These are phyloP conservation scores for Elaeidobius kamerunicus DNA, from an alignment of 2,888 invertebrate genomes.

Conservation along the genomic window DNA sequence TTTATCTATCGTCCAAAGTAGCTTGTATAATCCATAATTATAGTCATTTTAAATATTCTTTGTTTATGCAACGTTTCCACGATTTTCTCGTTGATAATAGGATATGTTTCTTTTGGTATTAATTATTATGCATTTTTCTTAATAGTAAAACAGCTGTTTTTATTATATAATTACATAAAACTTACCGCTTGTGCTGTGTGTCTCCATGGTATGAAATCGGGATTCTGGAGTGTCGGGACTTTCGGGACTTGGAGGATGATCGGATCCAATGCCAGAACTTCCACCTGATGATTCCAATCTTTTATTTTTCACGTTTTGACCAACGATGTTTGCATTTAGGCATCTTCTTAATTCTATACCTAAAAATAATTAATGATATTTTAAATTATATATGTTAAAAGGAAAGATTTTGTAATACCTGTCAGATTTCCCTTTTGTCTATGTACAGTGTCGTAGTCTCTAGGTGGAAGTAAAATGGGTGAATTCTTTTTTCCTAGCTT, in stretches of 20 bases:
- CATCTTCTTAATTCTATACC: constrained; percentile 67
- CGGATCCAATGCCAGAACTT: constrained; percentile 86
- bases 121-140: too few species aligned
- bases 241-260: constrained; percentile 82
- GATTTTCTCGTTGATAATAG: too few species aligned
- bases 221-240: constrained; percentile 48
- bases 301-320: constrained; percentile 49
- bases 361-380: constrained; percentile 1
- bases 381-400: background rate
- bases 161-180: too few species aligned
- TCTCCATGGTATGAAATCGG: constrained; percentile 53
- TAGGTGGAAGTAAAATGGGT: constrained; percentile 85
- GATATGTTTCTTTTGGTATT: too few species aligned
- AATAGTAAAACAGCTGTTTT: too few species aligned
- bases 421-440: constrained; percentile 71
- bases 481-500: constrained; percentile 58
- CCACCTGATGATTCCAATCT: constrained; percentile 58
- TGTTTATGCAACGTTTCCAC: too few species aligned
- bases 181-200: constrained; percentile 63
- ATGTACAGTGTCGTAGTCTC: constrained; percentile 92
- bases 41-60: too few species aligned
- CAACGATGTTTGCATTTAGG: constrained; percentile 67
- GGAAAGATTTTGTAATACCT: too few species aligned
- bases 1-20: too few species aligned
- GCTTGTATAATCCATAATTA: too few species aligned